Base-by-base conservation (phyloP, 1,140 invertebrate species). In the Hycleus phaleratus region DNA sequence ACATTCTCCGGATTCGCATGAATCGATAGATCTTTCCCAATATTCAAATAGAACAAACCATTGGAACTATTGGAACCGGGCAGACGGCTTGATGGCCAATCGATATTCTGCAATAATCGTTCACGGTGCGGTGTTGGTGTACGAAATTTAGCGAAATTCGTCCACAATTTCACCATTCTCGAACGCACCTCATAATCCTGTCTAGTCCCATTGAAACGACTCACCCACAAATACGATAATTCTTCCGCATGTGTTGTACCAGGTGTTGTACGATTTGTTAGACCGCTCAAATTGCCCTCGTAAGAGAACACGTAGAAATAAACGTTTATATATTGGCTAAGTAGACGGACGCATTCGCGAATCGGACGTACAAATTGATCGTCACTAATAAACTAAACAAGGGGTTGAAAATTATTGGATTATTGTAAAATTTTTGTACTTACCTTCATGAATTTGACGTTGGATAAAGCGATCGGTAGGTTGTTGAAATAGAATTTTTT, bases 91-190 rank as follows among this genome's bases (percentile, higher is more conserved):
- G 32, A 2, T 5, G 7, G 4, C 32, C 39, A 52, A 52, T 43
- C 7, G 7, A 26, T n/a, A 25, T 18, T 38, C 11, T 49, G 47
- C 26, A 25, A 26, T 49, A 49, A 49, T 9, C 3, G 3, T 1
- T 38, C 26, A 25, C 47, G 32, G 7, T 32, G 32, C 32, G 32
- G 32, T 32, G 32, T 32, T 32, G 32, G 32, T 32, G 4, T 4
- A 5, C 1, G 32, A 50, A 77, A 83, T 75, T 83, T 85, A 12
- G 82, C 82, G 67, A 85, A 84, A 65, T 85, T 83, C 2, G 80
- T 79, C 82, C 81, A 84, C 72, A 85, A 72, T 61, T 77, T 77
- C 0, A 82, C 74, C 75, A 83, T 79, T 43, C 78, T 74, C 5
- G 10, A 46, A 32, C 60, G 49, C 56, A 18, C 2, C 59, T 58